Base-by-base conservation (phyloP, 2,888 invertebrate genomes). In the Oligia strigilis region DNA sequence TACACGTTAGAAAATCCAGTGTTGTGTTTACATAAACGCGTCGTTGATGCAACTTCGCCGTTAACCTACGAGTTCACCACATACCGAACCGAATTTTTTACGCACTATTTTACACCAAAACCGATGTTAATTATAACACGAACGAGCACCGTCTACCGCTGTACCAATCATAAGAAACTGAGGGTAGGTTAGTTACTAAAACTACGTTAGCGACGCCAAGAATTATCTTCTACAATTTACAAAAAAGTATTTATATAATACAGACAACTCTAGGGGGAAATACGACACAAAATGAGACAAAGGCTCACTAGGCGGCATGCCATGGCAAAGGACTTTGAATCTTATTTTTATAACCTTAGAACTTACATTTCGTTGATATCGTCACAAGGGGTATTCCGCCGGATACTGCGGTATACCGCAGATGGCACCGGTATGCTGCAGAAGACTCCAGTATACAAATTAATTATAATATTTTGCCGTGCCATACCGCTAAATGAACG, bases 161-260 rank as follows among this genome's bases (percentile, higher is more conserved):
- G 91, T 84, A 89, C 95, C 95, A 95, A 95, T 94, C 95, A 93
- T 95, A 94, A 91, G 92, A 94, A 93, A 93, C 89, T 86, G 88
- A 89, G 89, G 86, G 81, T 60, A 40, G 89, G 89, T 94, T 93
- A 93, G 89, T 92, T 9, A 90, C 86, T 62, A 75, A 17, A 75
- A 76, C 75, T 75, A 87, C 1, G 43, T 84, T 75, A 75, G 36
- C 43, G 11, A 67, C n/a, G 52, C 8, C 13, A 43, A 23, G 3
- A 64, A 52, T 58, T 65, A 60, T 43, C 14, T 64, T 43, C 17
- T 64, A 19, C 55, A n/a, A n/a, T 40, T 58, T 46, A 58, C 40
- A 80, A 43, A 71, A 79, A 78, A 78, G 6, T 11, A 79, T 29
- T 49, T 80, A 72, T 19, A 29, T 23, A 65, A 40, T 49, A 70